Evolutionary conservation across 2,888 invertebrate species (phyloP).

Genomic region (Carterocephalus palaemon): DNA sequence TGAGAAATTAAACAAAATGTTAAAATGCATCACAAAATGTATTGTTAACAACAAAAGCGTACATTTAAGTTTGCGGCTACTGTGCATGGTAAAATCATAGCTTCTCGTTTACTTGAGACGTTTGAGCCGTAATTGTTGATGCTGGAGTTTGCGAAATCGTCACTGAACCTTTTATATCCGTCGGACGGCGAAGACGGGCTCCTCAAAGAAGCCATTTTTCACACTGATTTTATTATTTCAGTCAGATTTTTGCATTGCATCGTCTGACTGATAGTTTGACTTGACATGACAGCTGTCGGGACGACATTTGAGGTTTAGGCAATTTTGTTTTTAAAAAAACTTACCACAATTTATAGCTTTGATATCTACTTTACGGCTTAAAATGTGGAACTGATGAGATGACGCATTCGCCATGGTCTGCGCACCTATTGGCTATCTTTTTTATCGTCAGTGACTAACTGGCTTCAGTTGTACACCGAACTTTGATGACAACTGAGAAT

Average conservation of each 20-base stretch:
- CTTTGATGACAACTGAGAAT: too few relatives aligned
- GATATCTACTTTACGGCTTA: too few relatives aligned
- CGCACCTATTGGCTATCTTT: too few relatives aligned
- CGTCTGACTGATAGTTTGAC: slow-evolving; percentile 12
- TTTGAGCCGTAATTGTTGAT: slow-evolving; percentile 82
- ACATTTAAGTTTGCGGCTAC: slow-evolving; percentile 65
- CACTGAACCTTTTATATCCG: slow-evolving; percentile 82
- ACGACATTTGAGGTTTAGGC: too few relatives aligned
- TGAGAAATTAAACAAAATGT: slow-evolving; percentile 66
- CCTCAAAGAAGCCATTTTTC: slow-evolving; percentile 76
- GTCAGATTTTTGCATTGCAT: too few relatives aligned
- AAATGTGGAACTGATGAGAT: too few relatives aligned
- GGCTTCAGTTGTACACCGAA: too few relatives aligned
- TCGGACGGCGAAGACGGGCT: slow-evolving; percentile 80
- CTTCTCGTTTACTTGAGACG: slow-evolving; percentile 77
- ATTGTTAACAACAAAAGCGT: slow-evolving; percentile 73
- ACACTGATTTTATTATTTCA: slow-evolving; percentile 60
- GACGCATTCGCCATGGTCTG: too few relatives aligned
- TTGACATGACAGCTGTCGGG: slow-evolving; percentile 28
- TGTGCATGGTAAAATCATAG: slow-evolving; percentile 67
- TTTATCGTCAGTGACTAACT: too few relatives aligned
- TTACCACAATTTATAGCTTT: too few relatives aligned
- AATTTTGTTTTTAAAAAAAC: too few relatives aligned
- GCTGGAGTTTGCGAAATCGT: slow-evolving; percentile 78
- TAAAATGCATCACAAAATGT: slow-evolving; percentile 64